These are phyloP conservation scores for Macaria liturata DNA, from an alignment of 2,888 invertebrate species.

Conservation along the genomic window DNA sequence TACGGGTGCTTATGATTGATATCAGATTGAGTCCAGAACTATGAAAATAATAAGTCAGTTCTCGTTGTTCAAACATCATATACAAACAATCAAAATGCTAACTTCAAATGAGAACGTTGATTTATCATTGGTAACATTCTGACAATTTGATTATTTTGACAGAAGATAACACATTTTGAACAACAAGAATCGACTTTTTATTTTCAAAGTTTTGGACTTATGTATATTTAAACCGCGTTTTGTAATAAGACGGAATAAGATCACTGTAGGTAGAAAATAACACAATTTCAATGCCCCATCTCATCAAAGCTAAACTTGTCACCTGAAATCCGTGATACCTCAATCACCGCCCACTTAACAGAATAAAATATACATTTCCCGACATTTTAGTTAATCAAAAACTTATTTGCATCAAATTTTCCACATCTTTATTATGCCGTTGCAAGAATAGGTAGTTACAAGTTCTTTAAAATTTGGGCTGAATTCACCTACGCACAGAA, in stretches of 20 bases:
- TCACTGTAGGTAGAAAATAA: slow-evolving; percentile 6
- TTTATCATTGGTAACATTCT: too few species aligned
- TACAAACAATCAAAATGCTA: too few species aligned
- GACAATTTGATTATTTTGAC: too few species aligned
- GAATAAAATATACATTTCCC: slow-evolving; percentile 14
- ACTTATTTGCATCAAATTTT: slow-evolving; percentile 19
- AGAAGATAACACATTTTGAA: too few species aligned
- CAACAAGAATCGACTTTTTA: neutral
- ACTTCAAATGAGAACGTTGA: too few species aligned
- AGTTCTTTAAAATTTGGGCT: slow-evolving; percentile 1
- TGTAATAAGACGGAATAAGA: too few species aligned
- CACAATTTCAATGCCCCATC: slow-evolving; percentile 1
- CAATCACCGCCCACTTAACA: slow-evolving; percentile 21
- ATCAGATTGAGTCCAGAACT: too few species aligned
- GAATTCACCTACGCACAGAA: slow-evolving; percentile 7
- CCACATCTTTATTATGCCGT: slow-evolving; percentile 14
- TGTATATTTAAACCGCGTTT: too few species aligned
- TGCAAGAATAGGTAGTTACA: slow-evolving; percentile 13
- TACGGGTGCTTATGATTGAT: too few species aligned
- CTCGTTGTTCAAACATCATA: too few species aligned
- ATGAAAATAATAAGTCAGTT: too few species aligned
- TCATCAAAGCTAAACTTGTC: slow-evolving; percentile 7
- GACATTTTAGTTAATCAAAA: slow-evolving; percentile 17
- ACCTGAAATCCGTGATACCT: slow-evolving; percentile 10
- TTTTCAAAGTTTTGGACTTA: too few species aligned